Percentiles rank a stretch among this genome's conserved stretches.
Conservation (phyloP, 2,113 vertebrate species). For the Pteruthius melanotis region DNA sequence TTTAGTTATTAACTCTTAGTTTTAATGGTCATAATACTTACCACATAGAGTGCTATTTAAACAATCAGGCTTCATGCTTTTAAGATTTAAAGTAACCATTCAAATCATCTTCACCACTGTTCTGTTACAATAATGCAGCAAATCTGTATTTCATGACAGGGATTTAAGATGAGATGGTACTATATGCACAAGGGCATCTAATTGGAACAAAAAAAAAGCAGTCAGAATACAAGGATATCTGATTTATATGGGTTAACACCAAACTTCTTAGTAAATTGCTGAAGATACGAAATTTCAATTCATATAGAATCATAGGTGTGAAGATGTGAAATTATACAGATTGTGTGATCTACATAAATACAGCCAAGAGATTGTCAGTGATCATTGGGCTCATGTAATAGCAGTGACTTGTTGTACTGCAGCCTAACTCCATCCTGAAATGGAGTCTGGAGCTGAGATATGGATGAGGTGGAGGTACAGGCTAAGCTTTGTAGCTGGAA, state of each 20-base stretch:
- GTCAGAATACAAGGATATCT: not conserved
- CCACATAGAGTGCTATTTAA: not conserved
- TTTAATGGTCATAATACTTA: not conserved
- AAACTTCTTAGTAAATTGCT: not conserved
- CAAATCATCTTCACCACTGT: not conserved
- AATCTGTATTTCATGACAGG: not conserved
- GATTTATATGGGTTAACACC: not conserved
- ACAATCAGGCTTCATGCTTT: not conserved
- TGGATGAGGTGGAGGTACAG: not conserved
- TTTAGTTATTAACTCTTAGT: not conserved
- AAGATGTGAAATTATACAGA: not conserved
- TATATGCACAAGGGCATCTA: not conserved
- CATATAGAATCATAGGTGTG: not conserved
- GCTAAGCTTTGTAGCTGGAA: not conserved
- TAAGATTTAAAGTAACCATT: not conserved
- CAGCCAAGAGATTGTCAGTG: not conserved
- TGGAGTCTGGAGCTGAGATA: not conserved
- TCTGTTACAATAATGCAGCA: not conserved
- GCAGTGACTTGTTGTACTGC: not conserved
- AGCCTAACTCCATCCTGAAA: not conserved
- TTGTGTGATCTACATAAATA: not conserved
- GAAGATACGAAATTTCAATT: not conserved
- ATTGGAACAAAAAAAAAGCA: not conserved
- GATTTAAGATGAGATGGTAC: not conserved
- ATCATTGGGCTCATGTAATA: rapidly evolving